Base-by-base conservation (phyloP, 2,888 invertebrate species). In the Amphimallon solstitiale region DNA sequence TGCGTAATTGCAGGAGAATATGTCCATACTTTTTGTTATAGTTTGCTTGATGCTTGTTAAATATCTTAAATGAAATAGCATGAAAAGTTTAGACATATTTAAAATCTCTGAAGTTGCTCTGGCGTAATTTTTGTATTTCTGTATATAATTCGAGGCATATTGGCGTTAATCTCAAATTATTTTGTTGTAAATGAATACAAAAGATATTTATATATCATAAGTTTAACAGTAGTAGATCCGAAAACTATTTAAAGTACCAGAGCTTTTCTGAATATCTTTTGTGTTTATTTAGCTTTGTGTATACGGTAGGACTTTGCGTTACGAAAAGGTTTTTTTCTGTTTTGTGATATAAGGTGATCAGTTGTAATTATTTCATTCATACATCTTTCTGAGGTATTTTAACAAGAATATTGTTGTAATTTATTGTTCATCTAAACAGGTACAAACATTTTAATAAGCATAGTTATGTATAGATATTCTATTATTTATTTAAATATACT, bases 1-100 rank as follows among this genome's bases (percentile, higher is more conserved):
- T 38, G 67, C 67, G 67, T 67, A 63, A 56, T 40, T 48, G 40
- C 66, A 38, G 37, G 19, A 40, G 45, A 66, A 63, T 38, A 45
- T 62, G 62, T 46, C 63, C 48, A 66, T 35, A 51, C 45, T 63
- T 23, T 45, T 43, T 21, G 15, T 23, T 19, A 14, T 21, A 51
- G 7, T 63, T 40, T 37, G 23, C 37, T 3, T 17, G 46, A 37
- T 29, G 5, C 4, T 43, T 5, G 21, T 3, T 9, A 38, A n/a
- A 37, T 23, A 23, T 61, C 29, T 61, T 48, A n/a, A 1, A n/a
- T 48, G 5, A 12, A 48, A n/a, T n/a, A 10, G 19, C 15, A 38
- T 12, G n/a, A 29, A 14, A 15, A 48, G 51, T 56, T 46, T 56
- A 56, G 64, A 46, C 46, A 52, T 15, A 23, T 64, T 56, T 64